Evolutionary conservation across 2,888 invertebrate species (phyloP).

Genomic region (Acrobasis repandana): DNA sequence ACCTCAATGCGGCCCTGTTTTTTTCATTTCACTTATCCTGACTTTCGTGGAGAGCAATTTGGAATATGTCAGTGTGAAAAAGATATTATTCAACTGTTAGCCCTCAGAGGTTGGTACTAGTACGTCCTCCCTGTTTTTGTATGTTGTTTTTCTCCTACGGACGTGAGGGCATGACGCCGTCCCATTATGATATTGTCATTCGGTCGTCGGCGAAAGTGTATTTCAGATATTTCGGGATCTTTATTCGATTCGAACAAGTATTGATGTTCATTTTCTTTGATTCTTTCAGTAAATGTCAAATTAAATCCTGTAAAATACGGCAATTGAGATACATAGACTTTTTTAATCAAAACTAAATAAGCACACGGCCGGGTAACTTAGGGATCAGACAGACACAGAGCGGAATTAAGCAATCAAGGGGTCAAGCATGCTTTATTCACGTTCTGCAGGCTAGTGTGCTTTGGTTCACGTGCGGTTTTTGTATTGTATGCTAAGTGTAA

Average conservation of each 20-base stretch:
- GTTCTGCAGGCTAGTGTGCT: too few species aligned
- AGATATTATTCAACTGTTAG: slow-evolving; percentile 23
- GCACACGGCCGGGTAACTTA: too few species aligned
- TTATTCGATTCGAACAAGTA: not conserved
- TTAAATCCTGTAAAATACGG: too few species aligned
- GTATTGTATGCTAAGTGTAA: too few species aligned
- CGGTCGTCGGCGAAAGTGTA: not conserved
- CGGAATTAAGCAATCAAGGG: too few species aligned
- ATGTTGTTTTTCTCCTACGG: slow-evolving; percentile 6
- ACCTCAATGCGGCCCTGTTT: slow-evolving; percentile 25
- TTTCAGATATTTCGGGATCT: not conserved
- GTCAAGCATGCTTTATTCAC: too few species aligned
- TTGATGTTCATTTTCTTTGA: not conserved
- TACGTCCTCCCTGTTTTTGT: not conserved
- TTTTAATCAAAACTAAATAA: too few species aligned
- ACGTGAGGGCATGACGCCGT: slow-evolving; percentile 1
- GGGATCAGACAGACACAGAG: too few species aligned
- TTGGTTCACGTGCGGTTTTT: too few species aligned
- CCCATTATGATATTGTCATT: slow-evolving; percentile 14
- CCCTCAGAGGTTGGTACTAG: slow-evolving; percentile 14
- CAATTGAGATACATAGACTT: too few species aligned
- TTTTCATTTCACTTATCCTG: slow-evolving; percentile 46
- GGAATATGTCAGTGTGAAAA: slow-evolving; percentile 31
- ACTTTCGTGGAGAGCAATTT: slow-evolving; percentile 40
- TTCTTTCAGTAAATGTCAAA: too few species aligned